These are phyloP conservation scores for Synanthedon tipuliformis DNA, from an alignment of 2,888 invertebrate species.

Conservation along the genomic window DNA sequence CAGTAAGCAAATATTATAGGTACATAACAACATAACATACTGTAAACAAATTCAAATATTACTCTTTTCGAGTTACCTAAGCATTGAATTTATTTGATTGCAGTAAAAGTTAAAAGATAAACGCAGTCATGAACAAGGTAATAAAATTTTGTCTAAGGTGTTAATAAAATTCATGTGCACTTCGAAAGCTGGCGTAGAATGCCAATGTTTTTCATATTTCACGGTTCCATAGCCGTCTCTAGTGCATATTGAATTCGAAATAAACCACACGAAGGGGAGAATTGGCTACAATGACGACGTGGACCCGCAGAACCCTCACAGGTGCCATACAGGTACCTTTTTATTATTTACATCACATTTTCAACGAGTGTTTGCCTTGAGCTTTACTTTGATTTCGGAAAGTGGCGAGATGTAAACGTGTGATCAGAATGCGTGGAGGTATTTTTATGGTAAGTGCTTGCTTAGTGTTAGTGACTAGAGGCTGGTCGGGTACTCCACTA, in stretches of 20 bases:
- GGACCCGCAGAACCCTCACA: conserved; percentile 39
- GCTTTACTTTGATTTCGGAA: conserved; percentile 66
- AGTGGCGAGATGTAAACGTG: conserved; percentile 54
- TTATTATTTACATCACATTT: conserved; percentile 69
- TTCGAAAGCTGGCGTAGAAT: conserved; percentile 18
- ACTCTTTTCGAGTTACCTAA: too few species aligned
- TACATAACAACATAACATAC: too few species aligned
- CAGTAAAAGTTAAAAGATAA: too few species aligned
- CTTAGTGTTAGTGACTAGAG: conserved; percentile 22
- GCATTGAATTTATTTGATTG: too few species aligned
- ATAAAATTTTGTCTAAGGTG: too few species aligned
- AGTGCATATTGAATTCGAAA: conserved; percentile 67
- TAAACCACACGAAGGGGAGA: conserved; percentile 52
- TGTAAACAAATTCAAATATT: too few species aligned
- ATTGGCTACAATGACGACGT: conserved; percentile 46
- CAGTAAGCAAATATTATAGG: too few species aligned
- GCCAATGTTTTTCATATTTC: conserved; percentile 45
- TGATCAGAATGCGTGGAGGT: conserved; percentile 56
- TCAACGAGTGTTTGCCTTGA: conserved; percentile 65
- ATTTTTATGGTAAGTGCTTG: conserved; percentile 46
- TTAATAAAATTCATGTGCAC: conserved; percentile 13
- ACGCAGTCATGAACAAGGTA: too few species aligned
- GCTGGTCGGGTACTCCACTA: conserved; percentile 10
- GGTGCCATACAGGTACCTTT: conserved; percentile 50
- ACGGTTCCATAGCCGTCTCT: conserved; percentile 35